Evolutionary conservation across 2,888 invertebrate species (phyloP).

Genomic region (Xylocampa areola): DNA sequence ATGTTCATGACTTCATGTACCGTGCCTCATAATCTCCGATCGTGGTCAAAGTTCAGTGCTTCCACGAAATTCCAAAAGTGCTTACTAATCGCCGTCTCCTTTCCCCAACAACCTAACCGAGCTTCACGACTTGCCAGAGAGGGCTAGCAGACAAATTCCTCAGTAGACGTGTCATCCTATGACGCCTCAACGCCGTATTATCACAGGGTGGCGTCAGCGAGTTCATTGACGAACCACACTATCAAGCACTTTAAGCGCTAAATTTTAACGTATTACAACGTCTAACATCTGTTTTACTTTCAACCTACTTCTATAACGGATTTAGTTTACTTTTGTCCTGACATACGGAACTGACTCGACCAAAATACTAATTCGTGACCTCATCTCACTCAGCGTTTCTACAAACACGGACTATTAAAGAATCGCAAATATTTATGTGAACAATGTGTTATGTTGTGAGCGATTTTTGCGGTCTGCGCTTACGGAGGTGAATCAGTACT

Average conservation of each 20-base stretch:
- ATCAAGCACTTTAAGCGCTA: slow-evolving; percentile 72
- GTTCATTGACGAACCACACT: slow-evolving; percentile 67
- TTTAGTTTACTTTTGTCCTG: slow-evolving; percentile 34
- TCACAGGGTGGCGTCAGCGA: slow-evolving; percentile 76
- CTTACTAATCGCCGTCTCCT: slow-evolving; percentile 50
- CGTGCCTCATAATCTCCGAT: slow-evolving; percentile 16
- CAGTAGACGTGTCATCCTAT: slow-evolving; percentile 74
- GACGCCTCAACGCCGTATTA: slow-evolving; percentile 74
- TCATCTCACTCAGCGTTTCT: slow-evolving; percentile 49
- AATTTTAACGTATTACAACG: slow-evolving; percentile 25
- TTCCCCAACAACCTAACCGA: slow-evolving; percentile 46
- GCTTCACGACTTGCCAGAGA: slow-evolving; percentile 51
- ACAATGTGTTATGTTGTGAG: slow-evolving; percentile 81
- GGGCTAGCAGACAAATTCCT: slow-evolving; percentile 77
- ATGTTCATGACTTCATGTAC: too few relatives aligned
- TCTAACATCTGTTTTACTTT: slow-evolving; percentile 25
- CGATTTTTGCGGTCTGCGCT: slow-evolving; percentile 83
- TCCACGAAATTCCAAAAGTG: slow-evolving; percentile 54
- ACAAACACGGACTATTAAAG: slow-evolving; percentile 62
- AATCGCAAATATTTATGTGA: slow-evolving; percentile 80
- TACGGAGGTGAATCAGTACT: slow-evolving; percentile 85
- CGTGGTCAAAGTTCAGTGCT: slow-evolving; percentile 37
- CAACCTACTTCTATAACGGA: slow-evolving; percentile 15
- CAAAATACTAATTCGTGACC: slow-evolving; percentile 57
- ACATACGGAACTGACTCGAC: slow-evolving; percentile 36